A percentile compares a stretch with the other conserved stretches of the same genome.
Conservation (phyloP, 1,140 invertebrate genomes). For the Steinernema khuongi region DNA sequence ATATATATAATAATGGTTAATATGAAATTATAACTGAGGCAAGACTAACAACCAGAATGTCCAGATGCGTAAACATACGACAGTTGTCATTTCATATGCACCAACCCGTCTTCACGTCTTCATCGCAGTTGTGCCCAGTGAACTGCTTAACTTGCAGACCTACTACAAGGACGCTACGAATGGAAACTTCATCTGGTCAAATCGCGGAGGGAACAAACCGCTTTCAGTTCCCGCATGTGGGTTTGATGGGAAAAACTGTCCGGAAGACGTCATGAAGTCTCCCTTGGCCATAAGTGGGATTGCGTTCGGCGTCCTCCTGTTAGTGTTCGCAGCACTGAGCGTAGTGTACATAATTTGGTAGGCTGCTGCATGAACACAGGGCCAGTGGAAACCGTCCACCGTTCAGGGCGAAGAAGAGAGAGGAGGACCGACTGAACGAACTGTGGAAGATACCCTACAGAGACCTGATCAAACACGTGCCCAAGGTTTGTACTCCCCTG, state of each 20-base stretch:
- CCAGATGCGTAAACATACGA: no score
- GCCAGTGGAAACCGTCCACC: conserved; percentile 12
- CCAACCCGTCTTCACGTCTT: no score
- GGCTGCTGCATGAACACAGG: background rate
- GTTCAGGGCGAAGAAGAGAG: conserved; percentile 27
- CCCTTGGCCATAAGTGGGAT: background rate
- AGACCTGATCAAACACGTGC: conserved; percentile 15
- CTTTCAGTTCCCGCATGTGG: background rate
- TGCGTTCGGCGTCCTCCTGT: background rate
- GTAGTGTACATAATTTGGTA: conserved; percentile 13
- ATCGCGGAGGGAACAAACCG: background rate
- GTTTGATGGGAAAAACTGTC: background rate
- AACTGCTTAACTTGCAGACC: no score
- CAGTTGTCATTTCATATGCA: no score
- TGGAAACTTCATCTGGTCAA: conserved; percentile 5
- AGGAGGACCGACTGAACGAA: conserved; percentile 36
- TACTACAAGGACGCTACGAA: background rate
- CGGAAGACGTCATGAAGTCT: background rate
- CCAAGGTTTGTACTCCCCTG: background rate
- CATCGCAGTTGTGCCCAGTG: no score
- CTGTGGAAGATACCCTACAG: conserved; percentile 43
- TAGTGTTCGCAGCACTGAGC: background rate
- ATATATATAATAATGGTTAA: no score
- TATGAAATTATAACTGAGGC: no score
- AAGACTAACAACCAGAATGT: no score